Percentiles rank a stretch among this genome's conserved stretches.
Evolutionary conservation across 2,797 vertebrate genomes (phyloP).

Genomic region (Thaleichthys pacificus): DNA sequence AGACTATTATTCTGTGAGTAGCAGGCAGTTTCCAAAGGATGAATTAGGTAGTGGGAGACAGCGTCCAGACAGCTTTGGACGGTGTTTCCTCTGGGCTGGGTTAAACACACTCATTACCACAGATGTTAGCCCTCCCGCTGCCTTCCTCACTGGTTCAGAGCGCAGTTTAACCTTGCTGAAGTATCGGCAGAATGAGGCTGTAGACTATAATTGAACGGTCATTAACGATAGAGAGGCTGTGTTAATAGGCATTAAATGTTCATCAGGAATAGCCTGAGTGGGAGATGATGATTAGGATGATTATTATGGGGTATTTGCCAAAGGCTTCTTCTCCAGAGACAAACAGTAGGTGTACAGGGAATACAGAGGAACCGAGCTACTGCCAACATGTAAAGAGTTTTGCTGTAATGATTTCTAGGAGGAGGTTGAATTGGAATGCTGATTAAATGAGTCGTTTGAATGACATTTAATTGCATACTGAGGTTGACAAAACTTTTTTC

Average conservation of each 20-base stretch:
- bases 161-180: conserved; percentile 45
- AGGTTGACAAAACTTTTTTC: neutral
- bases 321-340: conserved; percentile 4
- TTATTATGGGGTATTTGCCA: conserved; percentile 4
- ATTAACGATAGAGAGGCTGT: conserved; percentile 16
- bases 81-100: neutral
- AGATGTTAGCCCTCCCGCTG: neutral
- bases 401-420: neutral
- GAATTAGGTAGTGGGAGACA: no score
- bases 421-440: neutral
- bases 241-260: conserved; percentile 15
- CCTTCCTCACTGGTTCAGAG: conserved; percentile 21
- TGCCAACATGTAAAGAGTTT: neutral
- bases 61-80: no score
- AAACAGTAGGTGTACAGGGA: conserved; percentile 4
- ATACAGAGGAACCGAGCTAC: neutral
- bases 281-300: neutral
- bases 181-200: conserved; percentile 27
- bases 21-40: no score
- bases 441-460: neutral
- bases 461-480: neutral
- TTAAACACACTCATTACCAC: conserved; percentile 5
- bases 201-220: conserved; percentile 40
- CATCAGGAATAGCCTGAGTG: neutral
- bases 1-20: no score